These are phyloP conservation scores for Amblyteles armatorius DNA, from an alignment of 2,888 invertebrate genomes.

Conservation along the genomic window DNA sequence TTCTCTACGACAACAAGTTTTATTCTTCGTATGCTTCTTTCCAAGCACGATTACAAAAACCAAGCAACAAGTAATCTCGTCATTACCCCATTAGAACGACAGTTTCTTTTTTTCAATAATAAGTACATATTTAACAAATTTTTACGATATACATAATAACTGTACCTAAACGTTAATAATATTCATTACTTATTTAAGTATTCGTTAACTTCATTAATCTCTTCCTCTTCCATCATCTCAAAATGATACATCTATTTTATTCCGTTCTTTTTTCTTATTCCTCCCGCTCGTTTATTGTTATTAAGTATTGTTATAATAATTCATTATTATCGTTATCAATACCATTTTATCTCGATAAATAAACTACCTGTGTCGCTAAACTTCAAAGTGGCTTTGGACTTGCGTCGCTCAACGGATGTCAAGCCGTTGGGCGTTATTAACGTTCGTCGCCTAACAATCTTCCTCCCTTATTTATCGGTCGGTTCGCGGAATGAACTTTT, in stretches of 20 bases:
- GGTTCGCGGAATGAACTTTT: constrained; percentile 36
- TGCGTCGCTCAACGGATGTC: constrained; percentile 28
- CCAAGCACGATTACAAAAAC: constrained; percentile 85
- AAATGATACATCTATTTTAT: constrained; percentile 51
- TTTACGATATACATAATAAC: constrained; percentile 75
- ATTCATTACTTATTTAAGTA: constrained; percentile 71
- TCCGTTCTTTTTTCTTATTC: constrained; percentile 36
- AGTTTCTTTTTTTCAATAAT: constrained; percentile 68
- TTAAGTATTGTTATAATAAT: constrained; percentile 66
- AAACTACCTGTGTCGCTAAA: constrained; percentile 59
- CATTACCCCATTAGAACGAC: constrained; percentile 79
- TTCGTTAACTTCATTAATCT: constrained; percentile 63
- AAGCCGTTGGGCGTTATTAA: constrained; percentile 3
- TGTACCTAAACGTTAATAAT: constrained; percentile 78
- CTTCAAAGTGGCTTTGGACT: constrained; percentile 37
- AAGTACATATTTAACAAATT: constrained; percentile 82
- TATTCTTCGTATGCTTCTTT: constrained; percentile 81
- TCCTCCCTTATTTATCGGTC: constrained; percentile 33
- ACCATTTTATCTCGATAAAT: constrained; percentile 48
- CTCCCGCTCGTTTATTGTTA: constrained; percentile 59
- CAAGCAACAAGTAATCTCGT: constrained; percentile 84
- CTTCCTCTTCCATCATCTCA: constrained; percentile 26
- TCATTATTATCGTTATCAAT: constrained; percentile 65
- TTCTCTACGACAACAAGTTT: constrained; percentile 83
- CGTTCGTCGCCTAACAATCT: neutral